phyloP scores from a whole-genome alignment of 2,797 vertebrate species.

The Anguilla megastoma region DNA sequence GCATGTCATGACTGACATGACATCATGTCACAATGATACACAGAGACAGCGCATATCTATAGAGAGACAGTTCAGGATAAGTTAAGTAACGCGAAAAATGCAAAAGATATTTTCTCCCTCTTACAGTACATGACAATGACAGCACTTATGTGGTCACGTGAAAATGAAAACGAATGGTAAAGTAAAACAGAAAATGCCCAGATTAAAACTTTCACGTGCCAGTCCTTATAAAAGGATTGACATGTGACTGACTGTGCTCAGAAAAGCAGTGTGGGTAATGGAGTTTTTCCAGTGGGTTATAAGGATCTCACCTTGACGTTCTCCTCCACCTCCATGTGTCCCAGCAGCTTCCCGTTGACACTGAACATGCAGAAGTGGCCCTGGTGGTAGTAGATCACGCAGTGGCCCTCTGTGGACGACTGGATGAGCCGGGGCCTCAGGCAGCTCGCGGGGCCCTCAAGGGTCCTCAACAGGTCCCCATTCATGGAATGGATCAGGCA shows the following conservation, averaged over 20 bases:
- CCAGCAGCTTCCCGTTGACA: slow-evolving; percentile 90
- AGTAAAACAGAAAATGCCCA: background rate
- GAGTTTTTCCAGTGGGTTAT: background rate
- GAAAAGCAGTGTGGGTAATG: background rate
- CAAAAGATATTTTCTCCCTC: too few species aligned
- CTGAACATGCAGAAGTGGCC: slow-evolving; percentile 91
- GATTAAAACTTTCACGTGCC: background rate
- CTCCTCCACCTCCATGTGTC: slow-evolving; percentile 85
- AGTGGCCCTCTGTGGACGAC: slow-evolving; percentile 90
- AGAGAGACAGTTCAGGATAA: too few species aligned
- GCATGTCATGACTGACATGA: too few species aligned
- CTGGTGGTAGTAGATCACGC: slow-evolving; percentile 89
- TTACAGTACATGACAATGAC: too few species aligned
- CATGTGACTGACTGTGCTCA: background rate
- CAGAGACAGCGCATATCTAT: too few species aligned
- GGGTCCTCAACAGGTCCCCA: slow-evolving; percentile 91
- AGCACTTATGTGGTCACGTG: too few species aligned
- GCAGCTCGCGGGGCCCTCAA: slow-evolving; percentile 82
- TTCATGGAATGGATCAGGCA: slow-evolving; percentile 99
- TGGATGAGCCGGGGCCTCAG: slow-evolving; percentile 86
- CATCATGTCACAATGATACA: too few species aligned
- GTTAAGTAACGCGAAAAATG: too few species aligned
- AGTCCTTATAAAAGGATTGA: background rate
- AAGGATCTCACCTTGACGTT: slow-evolving; percentile 77
- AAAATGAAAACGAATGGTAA: background rate